phyloP scores from a whole-genome alignment of 2,113 vertebrate species.

The Calonectris borealis region DNA sequence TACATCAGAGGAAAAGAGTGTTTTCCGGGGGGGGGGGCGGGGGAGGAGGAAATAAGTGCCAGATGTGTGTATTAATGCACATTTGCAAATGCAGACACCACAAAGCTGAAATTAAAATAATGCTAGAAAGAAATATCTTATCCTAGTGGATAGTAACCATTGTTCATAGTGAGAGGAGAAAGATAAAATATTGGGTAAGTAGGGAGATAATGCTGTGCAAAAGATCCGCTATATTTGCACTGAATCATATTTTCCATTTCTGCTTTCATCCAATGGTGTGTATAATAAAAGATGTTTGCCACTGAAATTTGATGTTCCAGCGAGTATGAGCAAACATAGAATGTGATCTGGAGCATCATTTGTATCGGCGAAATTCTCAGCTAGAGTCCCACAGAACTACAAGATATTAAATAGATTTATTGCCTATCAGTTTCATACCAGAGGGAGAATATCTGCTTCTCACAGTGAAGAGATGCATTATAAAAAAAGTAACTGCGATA shows the following conservation, averaged over 20 bases:
- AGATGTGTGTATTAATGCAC: not conserved
- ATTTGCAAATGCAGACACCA: not conserved
- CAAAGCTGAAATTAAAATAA: not conserved
- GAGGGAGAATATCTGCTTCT: slow-evolving; percentile 57
- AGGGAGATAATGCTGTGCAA: not conserved
- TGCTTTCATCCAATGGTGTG: slow-evolving; percentile 2
- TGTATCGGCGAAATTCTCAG: slow-evolving; percentile 50
- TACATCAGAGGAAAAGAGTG: not conserved
- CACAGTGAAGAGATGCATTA: slow-evolving; percentile 51
- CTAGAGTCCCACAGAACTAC: slow-evolving; percentile 48
- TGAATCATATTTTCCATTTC: not conserved
- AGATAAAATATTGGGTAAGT: not conserved
- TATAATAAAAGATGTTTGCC: slow-evolving; percentile 42
- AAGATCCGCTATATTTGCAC: not conserved
- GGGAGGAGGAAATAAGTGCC: no score
- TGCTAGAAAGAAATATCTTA: not conserved
- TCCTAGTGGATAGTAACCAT: not conserved
- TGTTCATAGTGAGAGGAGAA: not conserved
- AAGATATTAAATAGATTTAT: slow-evolving; percentile 71
- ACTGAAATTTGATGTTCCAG: slow-evolving; percentile 62
- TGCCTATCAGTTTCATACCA: slow-evolving; percentile 64
- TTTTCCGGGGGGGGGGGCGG: not conserved
- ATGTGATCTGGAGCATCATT: slow-evolving; percentile 51
- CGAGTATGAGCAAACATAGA: slow-evolving; percentile 45
- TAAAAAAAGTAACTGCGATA: slow-evolving; percentile 43